Conservation (phyloP, 1,140 invertebrate species). For the Harpegnathos saltator region DNA sequence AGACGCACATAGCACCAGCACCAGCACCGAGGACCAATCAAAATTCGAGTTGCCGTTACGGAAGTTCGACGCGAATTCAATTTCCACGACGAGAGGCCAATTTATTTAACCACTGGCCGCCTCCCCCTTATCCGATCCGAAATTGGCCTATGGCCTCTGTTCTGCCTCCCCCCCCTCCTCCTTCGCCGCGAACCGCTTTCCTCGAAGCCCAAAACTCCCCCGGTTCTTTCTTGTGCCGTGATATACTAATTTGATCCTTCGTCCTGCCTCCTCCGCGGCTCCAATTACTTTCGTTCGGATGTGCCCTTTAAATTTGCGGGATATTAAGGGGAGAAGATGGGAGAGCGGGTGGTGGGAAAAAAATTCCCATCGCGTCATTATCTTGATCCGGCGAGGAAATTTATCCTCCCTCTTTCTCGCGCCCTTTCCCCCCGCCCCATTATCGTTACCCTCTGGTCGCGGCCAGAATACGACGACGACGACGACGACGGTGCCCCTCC, state of each 20-base stretch:
- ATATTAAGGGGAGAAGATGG: slow-evolving; percentile 17
- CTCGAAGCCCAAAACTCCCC: too few species aligned
- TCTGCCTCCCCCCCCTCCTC: not conserved
- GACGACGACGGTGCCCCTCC: too few species aligned
- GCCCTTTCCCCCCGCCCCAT: not conserved
- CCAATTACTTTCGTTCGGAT: slow-evolving; percentile 31
- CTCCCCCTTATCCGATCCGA: not conserved
- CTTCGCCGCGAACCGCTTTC: not conserved
- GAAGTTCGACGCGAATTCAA: slow-evolving; percentile 48
- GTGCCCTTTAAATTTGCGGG: slow-evolving; percentile 39
- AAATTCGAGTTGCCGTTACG: slow-evolving; percentile 26
- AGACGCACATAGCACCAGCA: not conserved
- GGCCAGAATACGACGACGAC: not conserved
- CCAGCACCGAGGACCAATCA: not conserved
- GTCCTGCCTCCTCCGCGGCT: not conserved
- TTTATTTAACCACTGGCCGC: slow-evolving; percentile 38
- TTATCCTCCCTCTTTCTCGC: not conserved
- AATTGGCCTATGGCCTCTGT: not conserved
- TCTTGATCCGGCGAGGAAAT: slow-evolving; percentile 21
- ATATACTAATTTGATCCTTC: slow-evolving; percentile 32
- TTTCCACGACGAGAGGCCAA: slow-evolving; percentile 44
- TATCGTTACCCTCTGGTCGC: not conserved
- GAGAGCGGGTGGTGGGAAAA: not conserved
- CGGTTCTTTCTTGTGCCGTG: slow-evolving; percentile 1
- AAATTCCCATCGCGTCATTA: slow-evolving; percentile 43